phyloP scores from a whole-genome alignment of 2,113 vertebrate species.

The Asarcornis scutulata region DNA sequence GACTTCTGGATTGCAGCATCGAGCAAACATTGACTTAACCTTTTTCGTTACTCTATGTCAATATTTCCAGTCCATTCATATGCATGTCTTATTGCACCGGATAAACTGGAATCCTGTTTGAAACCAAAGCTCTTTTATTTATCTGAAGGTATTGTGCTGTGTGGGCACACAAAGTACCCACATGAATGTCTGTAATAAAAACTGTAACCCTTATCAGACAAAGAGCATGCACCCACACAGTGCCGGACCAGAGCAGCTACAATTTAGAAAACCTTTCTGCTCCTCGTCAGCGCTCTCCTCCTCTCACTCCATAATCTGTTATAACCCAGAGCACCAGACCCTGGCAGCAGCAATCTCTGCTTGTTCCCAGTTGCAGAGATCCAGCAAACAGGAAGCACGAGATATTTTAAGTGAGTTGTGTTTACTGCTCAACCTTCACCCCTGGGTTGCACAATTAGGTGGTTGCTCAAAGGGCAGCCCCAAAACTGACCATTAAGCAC shows the following conservation, averaged over 20 bases:
- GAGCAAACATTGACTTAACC: slow-evolving; percentile 78
- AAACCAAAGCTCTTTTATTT: slow-evolving; percentile 41
- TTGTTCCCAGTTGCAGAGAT: neutral
- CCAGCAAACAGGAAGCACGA: neutral
- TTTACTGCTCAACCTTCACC: neutral
- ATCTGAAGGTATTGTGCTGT: neutral
- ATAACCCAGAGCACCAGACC: neutral
- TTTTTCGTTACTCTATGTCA: slow-evolving; percentile 57
- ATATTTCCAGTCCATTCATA: slow-evolving; percentile 52
- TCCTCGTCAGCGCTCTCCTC: neutral
- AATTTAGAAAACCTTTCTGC: neutral
- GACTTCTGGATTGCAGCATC: slow-evolving; percentile 29
- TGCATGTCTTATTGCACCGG: slow-evolving; percentile 35
- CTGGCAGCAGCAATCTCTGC: fast-evolving
- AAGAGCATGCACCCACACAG: neutral
- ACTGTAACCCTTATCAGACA: neutral
- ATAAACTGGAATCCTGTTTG: neutral
- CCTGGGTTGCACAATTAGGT: neutral
- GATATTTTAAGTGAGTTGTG: neutral
- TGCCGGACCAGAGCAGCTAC: fast-evolving
- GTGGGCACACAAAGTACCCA: neutral
- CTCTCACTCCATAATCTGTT: neutral
- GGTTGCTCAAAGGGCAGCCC: neutral
- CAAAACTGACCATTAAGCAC: neutral
- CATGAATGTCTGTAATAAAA: neutral